These are phyloP conservation scores for Fringilla coelebs DNA, from an alignment of 2,797 vertebrate species.

Conservation along the genomic window DNA sequence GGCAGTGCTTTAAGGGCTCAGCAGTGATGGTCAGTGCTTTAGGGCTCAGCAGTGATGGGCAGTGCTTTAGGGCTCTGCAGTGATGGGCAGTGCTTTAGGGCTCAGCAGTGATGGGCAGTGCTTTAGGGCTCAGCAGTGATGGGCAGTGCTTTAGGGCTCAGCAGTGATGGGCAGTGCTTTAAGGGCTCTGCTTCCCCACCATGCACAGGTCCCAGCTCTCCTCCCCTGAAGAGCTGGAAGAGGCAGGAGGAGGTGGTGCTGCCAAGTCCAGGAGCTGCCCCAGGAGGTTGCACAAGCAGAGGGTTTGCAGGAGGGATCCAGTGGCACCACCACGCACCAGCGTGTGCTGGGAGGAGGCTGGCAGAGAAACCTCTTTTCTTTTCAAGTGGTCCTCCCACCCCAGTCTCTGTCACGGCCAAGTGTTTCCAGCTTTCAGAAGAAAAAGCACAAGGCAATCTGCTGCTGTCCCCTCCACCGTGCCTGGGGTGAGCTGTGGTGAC, in stretches of 20 bases:
- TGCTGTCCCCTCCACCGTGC: fast-evolving
- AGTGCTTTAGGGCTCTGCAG: no score
- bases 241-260: background rate
- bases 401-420: background rate
- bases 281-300: fast-evolving
- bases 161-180: fast-evolving
- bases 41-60: no score
- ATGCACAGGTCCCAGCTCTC: fast-evolving
- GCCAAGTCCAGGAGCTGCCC: background rate
- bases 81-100: no score
- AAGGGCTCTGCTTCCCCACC: background rate
- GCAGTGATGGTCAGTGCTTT: no score
- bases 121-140: fast-evolving
- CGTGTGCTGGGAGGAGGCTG: background rate
- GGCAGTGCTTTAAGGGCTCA: no score
- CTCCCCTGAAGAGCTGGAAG: fast-evolving
- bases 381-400: background rate
- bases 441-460: background rate
- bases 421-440: background rate
- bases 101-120: fast-evolving
- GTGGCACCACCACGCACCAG: background rate
- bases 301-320: background rate
- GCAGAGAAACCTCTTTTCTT: background rate
- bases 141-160: fast-evolving
- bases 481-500: fast-evolving